phyloP scores from a whole-genome alignment of 2,113 vertebrate species.

The Pithys albifrons region DNA sequence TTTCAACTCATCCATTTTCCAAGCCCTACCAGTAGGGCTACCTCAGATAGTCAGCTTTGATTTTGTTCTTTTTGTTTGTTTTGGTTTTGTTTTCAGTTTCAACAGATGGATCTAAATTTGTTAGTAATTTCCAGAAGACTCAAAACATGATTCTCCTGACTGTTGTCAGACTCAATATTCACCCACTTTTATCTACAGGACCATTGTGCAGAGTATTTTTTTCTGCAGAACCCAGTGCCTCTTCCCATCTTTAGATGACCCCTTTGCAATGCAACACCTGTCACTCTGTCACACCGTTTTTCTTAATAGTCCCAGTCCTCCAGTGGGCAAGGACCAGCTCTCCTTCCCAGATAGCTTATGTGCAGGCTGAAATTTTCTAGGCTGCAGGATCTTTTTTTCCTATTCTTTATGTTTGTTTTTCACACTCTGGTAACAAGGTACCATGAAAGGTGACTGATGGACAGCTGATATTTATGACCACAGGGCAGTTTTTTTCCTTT shows the following conservation, averaged over 20 bases:
- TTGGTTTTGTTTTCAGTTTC: background rate
- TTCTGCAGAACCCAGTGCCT: background rate
- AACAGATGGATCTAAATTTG: background rate
- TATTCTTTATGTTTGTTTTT: background rate
- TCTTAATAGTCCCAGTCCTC: background rate
- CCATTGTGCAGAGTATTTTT: background rate
- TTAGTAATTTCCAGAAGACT: background rate
- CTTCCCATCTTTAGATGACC: background rate
- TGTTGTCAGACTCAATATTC: background rate
- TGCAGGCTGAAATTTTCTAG: background rate
- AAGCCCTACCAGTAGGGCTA: background rate
- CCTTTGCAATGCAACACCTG: background rate
- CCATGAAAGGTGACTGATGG: background rate
- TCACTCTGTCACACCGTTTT: background rate
- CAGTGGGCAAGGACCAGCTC: background rate
- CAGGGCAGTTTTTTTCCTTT: background rate
- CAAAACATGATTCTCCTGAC: background rate
- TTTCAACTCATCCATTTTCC: background rate
- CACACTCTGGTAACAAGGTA: background rate
- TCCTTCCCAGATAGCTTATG: fast-evolving
- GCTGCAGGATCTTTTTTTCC: background rate
- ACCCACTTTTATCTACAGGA: background rate
- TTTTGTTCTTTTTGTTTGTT: background rate
- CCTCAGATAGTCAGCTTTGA: background rate
- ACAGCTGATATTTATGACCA: background rate